Base-by-base conservation (phyloP, 2,888 invertebrate species). In the Lochmaea capreae region DNA sequence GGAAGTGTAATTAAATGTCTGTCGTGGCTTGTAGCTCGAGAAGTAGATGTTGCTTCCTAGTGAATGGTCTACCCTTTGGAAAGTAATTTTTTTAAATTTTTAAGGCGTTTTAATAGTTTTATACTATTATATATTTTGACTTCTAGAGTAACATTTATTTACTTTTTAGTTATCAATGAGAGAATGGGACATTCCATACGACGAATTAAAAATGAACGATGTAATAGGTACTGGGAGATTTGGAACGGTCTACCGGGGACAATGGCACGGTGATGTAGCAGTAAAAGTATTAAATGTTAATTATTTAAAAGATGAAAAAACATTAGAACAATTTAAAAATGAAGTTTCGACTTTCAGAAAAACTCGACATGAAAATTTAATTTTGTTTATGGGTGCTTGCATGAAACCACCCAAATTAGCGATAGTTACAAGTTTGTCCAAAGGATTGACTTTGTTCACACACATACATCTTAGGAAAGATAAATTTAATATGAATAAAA, bases 181-280 rank as follows among this genome's bases (percentile, higher is more conserved):
- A 83, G 98, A 98, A 86, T 98, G 98, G 98, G 97, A 98, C 89
- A 98, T 98, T 86, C 97, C 98, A n/a, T 98, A 93, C 89, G 96
- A 97, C 85, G 97, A 98, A 88, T 88, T 98, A 79, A 92, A 93
- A 82, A 90, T 97, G 84, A 93, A 93, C 78, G 97, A 97, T 78
- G 90, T 92, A 83, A 95, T 98, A 79, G 98, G 98, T 58, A 93
- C 92, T 39, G 98, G 98, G 0, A 91, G 97, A 75, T 98, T 98
- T 89, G 97, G 98, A 70, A 96, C 95, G 3, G 98, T 98, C 70
- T 96, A 94, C 88, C 92, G 96, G 80, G 99, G 98, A 75, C 93
- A 95, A 83, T 99, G 98, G 98, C 98, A 99, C 88, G 98, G 98
- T 46, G 97, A 97, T 86, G 98, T 99, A 39, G 99, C 99, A 26